Evolutionary conservation across 2,888 invertebrate genomes (phyloP).

Genomic region (Megaustenia siamemsis): DNA sequence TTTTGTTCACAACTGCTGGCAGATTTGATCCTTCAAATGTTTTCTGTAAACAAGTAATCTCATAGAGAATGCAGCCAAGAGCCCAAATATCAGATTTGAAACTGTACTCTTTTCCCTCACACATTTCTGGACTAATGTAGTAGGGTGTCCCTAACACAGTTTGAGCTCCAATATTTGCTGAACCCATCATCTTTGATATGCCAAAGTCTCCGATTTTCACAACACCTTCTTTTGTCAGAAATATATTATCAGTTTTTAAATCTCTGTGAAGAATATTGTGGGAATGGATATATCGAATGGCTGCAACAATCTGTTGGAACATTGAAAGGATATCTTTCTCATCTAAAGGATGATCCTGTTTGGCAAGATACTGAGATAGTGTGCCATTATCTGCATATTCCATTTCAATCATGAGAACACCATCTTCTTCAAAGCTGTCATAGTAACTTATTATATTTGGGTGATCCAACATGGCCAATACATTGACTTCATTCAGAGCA

Average conservation of each 20-base stretch:
- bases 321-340: constrained; percentile 85
- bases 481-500: constrained; percentile 85
- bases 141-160: constrained; percentile 88
- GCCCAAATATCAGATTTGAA: constrained; percentile 90
- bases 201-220: constrained; percentile 88
- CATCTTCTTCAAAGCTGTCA: constrained; percentile 87
- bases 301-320: constrained; percentile 86
- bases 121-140: constrained; percentile 88
- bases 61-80: constrained; percentile 88
- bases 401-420: constrained; percentile 87
- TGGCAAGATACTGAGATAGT: constrained; percentile 84
- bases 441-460: constrained; percentile 88
- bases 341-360: constrained; percentile 79
- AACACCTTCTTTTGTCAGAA: constrained; percentile 85
- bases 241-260: constrained; percentile 88
- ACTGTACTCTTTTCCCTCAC: constrained; percentile 88
- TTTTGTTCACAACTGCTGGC: constrained; percentile 87
- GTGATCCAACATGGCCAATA: constrained; percentile 86
- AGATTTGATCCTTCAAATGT: constrained; percentile 88
- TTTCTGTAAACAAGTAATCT: constrained; percentile 86
- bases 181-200: constrained; percentile 87
- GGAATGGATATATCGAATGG: constrained; percentile 86
- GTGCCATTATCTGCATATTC: constrained; percentile 87
- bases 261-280: constrained; percentile 85
- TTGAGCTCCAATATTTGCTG: constrained; percentile 85